A percentile compares a stretch with the other conserved stretches of the same genome.
phyloP scores from a whole-genome alignment of 2,888 invertebrate species.

The Cerceris ruficornis region DNA sequence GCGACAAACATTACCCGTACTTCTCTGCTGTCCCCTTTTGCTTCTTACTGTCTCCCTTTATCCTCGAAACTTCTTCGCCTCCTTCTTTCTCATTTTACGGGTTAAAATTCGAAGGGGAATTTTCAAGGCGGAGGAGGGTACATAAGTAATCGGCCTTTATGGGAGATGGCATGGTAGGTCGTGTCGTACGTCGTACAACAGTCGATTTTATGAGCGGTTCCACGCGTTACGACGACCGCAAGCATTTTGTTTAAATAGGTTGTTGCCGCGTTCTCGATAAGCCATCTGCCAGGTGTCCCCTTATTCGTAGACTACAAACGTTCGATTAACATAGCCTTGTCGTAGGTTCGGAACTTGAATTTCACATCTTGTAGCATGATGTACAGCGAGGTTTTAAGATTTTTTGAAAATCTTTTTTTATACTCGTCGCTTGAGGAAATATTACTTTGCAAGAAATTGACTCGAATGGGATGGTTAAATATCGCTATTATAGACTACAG shows the following conservation, averaged over 20 bases:
- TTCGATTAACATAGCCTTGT: constrained; percentile 13
- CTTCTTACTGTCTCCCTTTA: not conserved
- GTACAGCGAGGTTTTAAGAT: no score
- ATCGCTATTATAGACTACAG: no score
- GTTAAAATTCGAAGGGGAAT: constrained; percentile 16
- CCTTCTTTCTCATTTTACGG: constrained; percentile 19
- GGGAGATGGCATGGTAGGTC: constrained; percentile 46
- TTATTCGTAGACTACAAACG: constrained; percentile 6
- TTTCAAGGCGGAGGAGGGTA: constrained; percentile 28
- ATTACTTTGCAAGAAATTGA: no score
- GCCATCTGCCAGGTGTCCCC: constrained; percentile 44
- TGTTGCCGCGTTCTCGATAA: constrained; percentile 55
- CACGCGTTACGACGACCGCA: constrained; percentile 35
- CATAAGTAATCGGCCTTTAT: constrained; percentile 65
- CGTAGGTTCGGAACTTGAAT: not conserved
- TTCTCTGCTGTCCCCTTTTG: not conserved
- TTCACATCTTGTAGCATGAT: no score
- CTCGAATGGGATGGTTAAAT: no score
- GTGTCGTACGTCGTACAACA: constrained; percentile 54
- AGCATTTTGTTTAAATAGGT: constrained; percentile 70
- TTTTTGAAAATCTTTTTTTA: no score
- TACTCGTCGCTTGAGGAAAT: no score
- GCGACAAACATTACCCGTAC: constrained; percentile 30
- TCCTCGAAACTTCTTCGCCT: not conserved
- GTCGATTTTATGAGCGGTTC: constrained; percentile 62